Conservation (phyloP, 53 echinoderm and acorn worm species). For the Apostichopus leukothele region DNA sequence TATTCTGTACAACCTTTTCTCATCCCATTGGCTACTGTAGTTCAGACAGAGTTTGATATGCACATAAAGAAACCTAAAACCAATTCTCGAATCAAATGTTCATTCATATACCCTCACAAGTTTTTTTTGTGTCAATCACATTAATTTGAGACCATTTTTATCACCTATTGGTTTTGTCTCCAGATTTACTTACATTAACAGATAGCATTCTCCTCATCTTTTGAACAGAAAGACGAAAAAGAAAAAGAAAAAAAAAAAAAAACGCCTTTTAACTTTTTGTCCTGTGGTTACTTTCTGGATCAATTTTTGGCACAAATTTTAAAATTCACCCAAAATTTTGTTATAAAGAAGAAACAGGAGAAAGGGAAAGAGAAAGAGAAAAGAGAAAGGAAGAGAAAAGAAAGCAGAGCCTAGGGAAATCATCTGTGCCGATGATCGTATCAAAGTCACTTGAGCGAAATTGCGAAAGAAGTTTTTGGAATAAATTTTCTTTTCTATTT, state of each 20-base stretch:
- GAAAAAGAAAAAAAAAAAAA: neutral
- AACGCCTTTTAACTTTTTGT: neutral
- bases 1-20: too few species aligned
- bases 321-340: neutral
- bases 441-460: conserved; percentile 38
- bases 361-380: neutral
- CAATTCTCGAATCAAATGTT: too few species aligned
- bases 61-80: too few species aligned
- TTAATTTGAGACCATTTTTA: neutral
- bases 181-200: too few species aligned
- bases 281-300: conserved; percentile 12
- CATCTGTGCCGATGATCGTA: conserved; percentile 28
- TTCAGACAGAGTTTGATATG: too few species aligned
- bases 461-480: neutral
- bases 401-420: conserved; percentile 35
- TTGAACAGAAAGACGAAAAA: too few species aligned
- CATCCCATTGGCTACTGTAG: too few species aligned
- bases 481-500: conserved; percentile 5
- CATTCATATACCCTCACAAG: neutral
- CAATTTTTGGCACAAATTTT: conserved; percentile 46
- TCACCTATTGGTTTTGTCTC: too few species aligned
- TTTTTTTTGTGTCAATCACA: neutral
- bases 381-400: neutral
- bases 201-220: too few species aligned
- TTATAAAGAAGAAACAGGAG: neutral